Percentiles rank a stretch among this genome's conserved stretches.
Evolutionary conservation across 2,113 vertebrate genomes (phyloP).

Genomic region (Mugil cephalus): DNA sequence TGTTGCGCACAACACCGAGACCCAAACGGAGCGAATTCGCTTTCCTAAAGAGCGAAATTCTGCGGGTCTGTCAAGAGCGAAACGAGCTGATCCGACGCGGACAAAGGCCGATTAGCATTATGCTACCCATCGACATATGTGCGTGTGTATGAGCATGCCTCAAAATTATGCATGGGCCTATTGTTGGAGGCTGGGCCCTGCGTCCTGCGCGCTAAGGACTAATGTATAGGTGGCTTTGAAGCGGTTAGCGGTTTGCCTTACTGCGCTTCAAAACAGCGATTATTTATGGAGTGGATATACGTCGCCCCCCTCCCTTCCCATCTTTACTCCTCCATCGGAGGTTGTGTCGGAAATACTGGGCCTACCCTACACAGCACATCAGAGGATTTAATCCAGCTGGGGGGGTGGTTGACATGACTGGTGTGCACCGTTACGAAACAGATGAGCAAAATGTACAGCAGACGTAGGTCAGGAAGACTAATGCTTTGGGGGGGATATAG

Average conservation of each 20-base stretch:
- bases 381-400: conserved; percentile 64
- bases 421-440: conserved; percentile 68
- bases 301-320: background rate
- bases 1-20: conserved; percentile 62
- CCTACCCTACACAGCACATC: conserved; percentile 53
- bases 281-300: conserved; percentile 60
- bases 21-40: background rate
- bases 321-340: conserved; percentile 31
- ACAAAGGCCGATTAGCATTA: conserved; percentile 80
- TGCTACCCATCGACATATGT: conserved; percentile 65
- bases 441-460: conserved; percentile 64
- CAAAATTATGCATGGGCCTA: conserved; percentile 65
- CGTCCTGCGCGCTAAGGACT: conserved; percentile 62
- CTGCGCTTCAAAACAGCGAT: conserved; percentile 32
- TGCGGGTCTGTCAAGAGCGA: background rate
- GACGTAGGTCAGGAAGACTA: conserved; percentile 21
- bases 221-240: conserved; percentile 51
- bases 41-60: conserved; percentile 18
- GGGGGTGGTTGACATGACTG: conserved; percentile 35
- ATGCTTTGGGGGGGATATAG: conserved; percentile 37
- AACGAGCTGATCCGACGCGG: conserved; percentile 37
- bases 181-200: conserved; percentile 73
- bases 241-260: conserved; percentile 22
- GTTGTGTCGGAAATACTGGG: conserved; percentile 51
- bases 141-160: conserved; percentile 53